Percentiles rank a stretch among this genome's conserved stretches.
Conservation (phyloP, 2,888 invertebrate genomes). For the Augochlorella aurata region DNA sequence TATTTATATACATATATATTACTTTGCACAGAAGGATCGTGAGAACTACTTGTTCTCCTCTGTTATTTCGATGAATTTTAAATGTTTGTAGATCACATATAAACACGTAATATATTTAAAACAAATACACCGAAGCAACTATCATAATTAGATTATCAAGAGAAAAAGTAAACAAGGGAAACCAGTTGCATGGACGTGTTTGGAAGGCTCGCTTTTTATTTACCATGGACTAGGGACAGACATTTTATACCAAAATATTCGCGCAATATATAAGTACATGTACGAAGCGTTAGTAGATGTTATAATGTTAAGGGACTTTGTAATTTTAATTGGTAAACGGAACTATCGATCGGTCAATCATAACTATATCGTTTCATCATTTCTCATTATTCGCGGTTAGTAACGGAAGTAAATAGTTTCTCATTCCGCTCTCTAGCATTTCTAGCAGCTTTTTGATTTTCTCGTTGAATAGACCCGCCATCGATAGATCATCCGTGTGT, state of each 20-base stretch:
- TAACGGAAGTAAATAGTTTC: conserved; percentile 13
- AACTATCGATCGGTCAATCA: conserved; percentile 53
- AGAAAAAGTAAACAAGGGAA: conserved; percentile 20
- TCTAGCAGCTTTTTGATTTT: conserved; percentile 13
- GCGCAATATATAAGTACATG: conserved; percentile 67
- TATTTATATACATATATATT: conserved; percentile 44
- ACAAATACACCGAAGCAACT: conserved; percentile 55
- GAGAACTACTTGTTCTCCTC: conserved; percentile 56
- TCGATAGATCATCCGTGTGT: conserved; percentile 11
- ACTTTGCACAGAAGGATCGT: conserved; percentile 52
- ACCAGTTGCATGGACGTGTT: conserved; percentile 51
- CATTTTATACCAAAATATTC: conserved; percentile 76
- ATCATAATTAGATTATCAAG: conserved; percentile 50
- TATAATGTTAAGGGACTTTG: conserved; percentile 63
- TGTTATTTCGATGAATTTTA: conserved; percentile 66
- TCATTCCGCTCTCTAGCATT: conserved; percentile 40
- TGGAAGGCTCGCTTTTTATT: conserved; percentile 63
- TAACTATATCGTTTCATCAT: conserved; percentile 22
- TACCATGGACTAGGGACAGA: conserved; percentile 61
- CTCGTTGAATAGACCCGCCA: conserved; percentile 1
- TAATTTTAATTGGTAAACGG: conserved; percentile 58
- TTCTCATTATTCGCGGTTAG: conserved; percentile 9
- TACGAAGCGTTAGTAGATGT: conserved; percentile 65
- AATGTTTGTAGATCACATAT: conserved; percentile 66
- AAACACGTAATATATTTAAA: conserved; percentile 57